Evolutionary conservation across 2,797 vertebrate species (phyloP), one percentile per base, ranked within the genome.

Genomic region (Furcifer pardalis): DNA sequence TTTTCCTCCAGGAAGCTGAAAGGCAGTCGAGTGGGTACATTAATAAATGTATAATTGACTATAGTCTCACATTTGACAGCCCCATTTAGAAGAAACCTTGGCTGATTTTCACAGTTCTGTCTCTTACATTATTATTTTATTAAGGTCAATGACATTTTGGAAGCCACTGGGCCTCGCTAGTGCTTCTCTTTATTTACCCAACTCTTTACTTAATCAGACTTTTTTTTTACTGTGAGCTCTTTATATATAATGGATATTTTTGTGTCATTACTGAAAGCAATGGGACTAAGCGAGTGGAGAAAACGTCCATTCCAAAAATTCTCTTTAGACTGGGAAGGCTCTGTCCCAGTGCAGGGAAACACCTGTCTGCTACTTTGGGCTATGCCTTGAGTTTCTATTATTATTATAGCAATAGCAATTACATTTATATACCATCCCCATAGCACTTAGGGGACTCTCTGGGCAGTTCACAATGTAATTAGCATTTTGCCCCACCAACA

Each of bases 41-140:
- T 71, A 83, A 77, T 89, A 87, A 91, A 91, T 91, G 89, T 77
- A 17, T 30, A 37, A 89, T 12, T 17, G 77, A 10, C 49, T 90
- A 59, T 60, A 59, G 44, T 15, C 40, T 92, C 85, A 68, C n/a
- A 77, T 52, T 74, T 87, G 77, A 25, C 88, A 86, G 82, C 79
- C 44, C 87, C 81, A 46, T 81, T 84, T 69, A 82, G 81, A 79
- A 71, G 60, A n/a, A 83, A 44, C 83, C 68, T 59, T 91, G 78
- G 62, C 60, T 87, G 8, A 84, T 79, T 69, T 32, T 10, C 0
- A 2, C 13, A 9, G 5, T 7, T 78, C 6, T 77, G 37, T 62
- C 42, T 63, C 78, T 49, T 46, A 72, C 0, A 1, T 52, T 0
- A 9, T 81, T 81, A 81, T 75, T 86, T 84, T 7, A 21, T 42